Conservation (phyloP, 1,140 invertebrate genomes). For the Luehdorfia chinensis region DNA sequence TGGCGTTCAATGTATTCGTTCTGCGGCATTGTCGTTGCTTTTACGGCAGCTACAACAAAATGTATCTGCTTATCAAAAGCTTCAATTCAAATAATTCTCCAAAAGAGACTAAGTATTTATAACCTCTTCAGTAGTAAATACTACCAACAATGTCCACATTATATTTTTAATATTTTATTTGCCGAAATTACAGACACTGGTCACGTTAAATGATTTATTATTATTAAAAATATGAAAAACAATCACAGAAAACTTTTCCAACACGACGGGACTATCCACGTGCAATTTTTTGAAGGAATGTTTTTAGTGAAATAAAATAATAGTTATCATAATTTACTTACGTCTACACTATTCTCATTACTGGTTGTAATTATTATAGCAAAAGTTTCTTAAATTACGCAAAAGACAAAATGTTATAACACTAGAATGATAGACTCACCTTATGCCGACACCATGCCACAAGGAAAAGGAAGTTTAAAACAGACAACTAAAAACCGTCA, state of each 20-base stretch:
- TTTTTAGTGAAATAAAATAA: too few relatives aligned
- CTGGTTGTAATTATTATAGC: slow-evolving; percentile 1
- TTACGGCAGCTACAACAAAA: slow-evolving; percentile 74
- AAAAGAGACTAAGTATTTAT: slow-evolving; percentile 19
- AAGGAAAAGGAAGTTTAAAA: slow-evolving; percentile 58
- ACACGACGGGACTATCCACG: slow-evolving; percentile 8
- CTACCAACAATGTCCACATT: neutral
- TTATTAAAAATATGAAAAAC: too few relatives aligned
- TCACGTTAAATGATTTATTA: too few relatives aligned
- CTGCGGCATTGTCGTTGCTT: slow-evolving; percentile 92
- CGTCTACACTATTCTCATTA: slow-evolving; percentile 15
- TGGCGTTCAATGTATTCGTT: slow-evolving; percentile 99
- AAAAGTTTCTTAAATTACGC: slow-evolving; percentile 17
- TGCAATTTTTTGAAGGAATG: neutral
- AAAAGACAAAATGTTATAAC: slow-evolving; percentile 31
- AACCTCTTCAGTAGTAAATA: slow-evolving; percentile 21
- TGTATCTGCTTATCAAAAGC: slow-evolving; percentile 43
- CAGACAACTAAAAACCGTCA: slow-evolving; percentile 13
- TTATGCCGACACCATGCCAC: slow-evolving; percentile 74
- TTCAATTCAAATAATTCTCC: slow-evolving; percentile 24
- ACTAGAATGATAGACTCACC: slow-evolving; percentile 55
- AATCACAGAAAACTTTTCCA: neutral
- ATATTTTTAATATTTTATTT: neutral
- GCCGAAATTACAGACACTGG: too few relatives aligned
- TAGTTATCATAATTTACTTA: slow-evolving; percentile 16